Conservation (phyloP, 2,888 invertebrate genomes). For the Tiliacea aurago region DNA sequence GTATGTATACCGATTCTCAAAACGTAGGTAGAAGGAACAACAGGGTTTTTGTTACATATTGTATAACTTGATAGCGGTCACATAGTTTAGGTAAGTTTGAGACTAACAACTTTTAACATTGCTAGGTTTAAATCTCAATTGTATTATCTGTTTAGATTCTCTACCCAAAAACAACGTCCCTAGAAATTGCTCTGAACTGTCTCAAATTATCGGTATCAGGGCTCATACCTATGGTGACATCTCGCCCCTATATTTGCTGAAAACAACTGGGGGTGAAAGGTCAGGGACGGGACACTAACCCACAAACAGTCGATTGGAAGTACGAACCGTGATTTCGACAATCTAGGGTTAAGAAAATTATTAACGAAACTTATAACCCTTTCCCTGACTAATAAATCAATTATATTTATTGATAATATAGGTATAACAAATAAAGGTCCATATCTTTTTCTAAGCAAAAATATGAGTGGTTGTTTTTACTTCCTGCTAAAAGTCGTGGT, state of each 20-base stretch:
- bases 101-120: not conserved
- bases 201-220: constrained; percentile 23
- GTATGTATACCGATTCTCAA: too few species aligned
- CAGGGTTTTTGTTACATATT: too few species aligned
- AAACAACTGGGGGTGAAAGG: constrained; percentile 43
- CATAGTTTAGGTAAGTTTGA: not conserved
- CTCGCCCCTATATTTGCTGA: constrained; percentile 26
- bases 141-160: not conserved
- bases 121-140: not conserved
- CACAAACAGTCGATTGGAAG: constrained; percentile 21
- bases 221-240: constrained; percentile 35
- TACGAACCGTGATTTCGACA: not conserved
- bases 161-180: not conserved
- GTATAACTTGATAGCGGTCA: not conserved
- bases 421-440: too few species aligned
- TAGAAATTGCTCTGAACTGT: constrained; percentile 6
- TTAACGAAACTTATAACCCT: not conserved
- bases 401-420: not conserved
- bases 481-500: not conserved
- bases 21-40: too few species aligned
- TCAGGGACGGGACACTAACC: constrained; percentile 37
- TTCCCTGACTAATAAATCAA: not conserved
- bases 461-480: not conserved
- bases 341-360: not conserved
- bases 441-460: not conserved